These are phyloP conservation scores for Piscicola geometra DNA, from an alignment of 2,888 invertebrate genomes.

Conservation along the genomic window DNA sequence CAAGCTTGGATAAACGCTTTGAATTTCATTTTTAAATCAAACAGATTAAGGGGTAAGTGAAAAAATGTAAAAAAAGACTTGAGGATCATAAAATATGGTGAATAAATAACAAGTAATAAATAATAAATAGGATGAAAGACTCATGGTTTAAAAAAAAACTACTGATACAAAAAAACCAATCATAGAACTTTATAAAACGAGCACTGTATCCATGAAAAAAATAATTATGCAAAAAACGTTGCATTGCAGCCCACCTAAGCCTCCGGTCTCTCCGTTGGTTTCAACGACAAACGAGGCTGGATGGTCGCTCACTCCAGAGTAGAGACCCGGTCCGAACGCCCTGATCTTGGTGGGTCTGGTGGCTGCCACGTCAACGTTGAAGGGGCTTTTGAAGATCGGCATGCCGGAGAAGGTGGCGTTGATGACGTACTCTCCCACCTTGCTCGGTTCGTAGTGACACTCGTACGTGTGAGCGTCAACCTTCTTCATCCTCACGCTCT, in stretches of 20 bases:
- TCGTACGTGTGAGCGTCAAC: constrained; percentile 66
- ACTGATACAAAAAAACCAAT: too few species aligned
- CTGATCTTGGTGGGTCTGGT: constrained; percentile 73
- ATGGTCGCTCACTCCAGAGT: constrained; percentile 74
- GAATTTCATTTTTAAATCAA: too few species aligned
- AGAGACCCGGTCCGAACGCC: constrained; percentile 79
- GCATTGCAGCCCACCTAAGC: constrained; percentile 63
- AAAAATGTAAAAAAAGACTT: too few species aligned
- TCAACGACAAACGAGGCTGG: constrained; percentile 82
- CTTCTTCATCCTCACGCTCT: constrained; percentile 61
- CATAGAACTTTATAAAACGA: too few species aligned
- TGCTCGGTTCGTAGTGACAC: constrained; percentile 69
- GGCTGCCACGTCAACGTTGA: constrained; percentile 67
- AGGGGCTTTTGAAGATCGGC: constrained; percentile 73
- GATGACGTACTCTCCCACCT: constrained; percentile 71
- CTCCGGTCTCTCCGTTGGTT: constrained; percentile 81
- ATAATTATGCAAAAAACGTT: too few species aligned
- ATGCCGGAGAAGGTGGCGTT: constrained; percentile 75
- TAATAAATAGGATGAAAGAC: too few species aligned
- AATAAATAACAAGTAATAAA: too few species aligned
- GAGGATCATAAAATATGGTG: too few species aligned
- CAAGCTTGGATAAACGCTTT: too few species aligned
- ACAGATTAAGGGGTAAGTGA: too few species aligned
- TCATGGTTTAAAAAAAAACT: too few species aligned
- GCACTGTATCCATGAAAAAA: too few species aligned